phyloP scores from a whole-genome alignment of 2,888 invertebrate species.

The Habrosyne pyritoides region DNA sequence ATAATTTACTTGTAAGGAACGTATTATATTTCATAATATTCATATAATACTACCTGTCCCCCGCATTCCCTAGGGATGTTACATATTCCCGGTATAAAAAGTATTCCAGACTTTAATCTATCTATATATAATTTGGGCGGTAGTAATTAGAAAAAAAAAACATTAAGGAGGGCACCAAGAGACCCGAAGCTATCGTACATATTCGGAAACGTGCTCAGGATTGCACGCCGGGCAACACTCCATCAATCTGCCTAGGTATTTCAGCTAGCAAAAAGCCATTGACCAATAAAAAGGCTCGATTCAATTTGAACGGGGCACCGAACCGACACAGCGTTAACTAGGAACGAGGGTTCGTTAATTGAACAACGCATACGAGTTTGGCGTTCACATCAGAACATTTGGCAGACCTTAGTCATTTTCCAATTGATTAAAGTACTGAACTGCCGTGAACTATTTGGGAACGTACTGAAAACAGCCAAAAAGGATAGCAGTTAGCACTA shows the following conservation, averaged over 20 bases:
- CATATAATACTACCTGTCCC: no score
- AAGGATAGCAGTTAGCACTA: no score
- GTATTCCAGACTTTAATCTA: no score
- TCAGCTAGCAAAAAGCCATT: conserved; percentile 8
- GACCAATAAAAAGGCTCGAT: conserved; percentile 33
- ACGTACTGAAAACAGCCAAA: background rate
- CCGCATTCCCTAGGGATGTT: no score
- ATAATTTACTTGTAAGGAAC: no score
- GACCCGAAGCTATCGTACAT: no score
- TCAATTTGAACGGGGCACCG: conserved; percentile 41
- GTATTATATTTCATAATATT: no score
- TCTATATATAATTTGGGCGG: no score
- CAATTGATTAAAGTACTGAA: conserved; percentile 1
- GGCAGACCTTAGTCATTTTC: conserved; percentile 1
- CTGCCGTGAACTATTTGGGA: background rate
- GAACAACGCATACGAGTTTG: conserved; percentile 19
- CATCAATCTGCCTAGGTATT: background rate
- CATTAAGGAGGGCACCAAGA: no score
- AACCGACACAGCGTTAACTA: conserved; percentile 26
- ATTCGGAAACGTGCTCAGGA: no score
- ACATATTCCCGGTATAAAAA: no score
- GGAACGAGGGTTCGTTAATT: conserved; percentile 36
- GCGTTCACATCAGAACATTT: conserved; percentile 20
- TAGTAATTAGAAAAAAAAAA: no score
- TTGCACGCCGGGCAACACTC: background rate